These are phyloP conservation scores for Sclerurus mexicanus DNA, from an alignment of 2,113 vertebrate species.

Conservation along the genomic window DNA sequence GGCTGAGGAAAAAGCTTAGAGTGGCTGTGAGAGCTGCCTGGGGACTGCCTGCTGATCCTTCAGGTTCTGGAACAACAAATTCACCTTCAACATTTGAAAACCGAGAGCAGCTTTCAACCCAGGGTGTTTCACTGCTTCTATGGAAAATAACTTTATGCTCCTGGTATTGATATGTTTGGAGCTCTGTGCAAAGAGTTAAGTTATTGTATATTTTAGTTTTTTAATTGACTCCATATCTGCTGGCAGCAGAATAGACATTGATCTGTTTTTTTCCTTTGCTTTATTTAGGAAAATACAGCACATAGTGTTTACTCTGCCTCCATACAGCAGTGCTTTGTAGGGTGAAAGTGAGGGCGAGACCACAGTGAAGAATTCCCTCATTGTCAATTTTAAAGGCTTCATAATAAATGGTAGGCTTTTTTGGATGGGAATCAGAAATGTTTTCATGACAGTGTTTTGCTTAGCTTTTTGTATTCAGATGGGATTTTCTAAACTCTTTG, in stretches of 20 bases:
- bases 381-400: conserved; percentile 68
- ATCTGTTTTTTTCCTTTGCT: conserved; percentile 52
- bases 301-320: conserved; percentile 67
- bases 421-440: conserved; percentile 61
- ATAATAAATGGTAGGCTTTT: conserved; percentile 60
- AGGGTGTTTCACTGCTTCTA: neutral
- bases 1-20: neutral
- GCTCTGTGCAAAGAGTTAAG: conserved; percentile 62
- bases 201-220: conserved; percentile 71
- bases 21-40: neutral
- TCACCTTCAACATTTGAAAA: neutral
- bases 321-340: conserved; percentile 65
- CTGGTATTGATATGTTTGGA: conserved; percentile 49
- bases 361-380: conserved; percentile 70
- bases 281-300: conserved; percentile 70
- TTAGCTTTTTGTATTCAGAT: conserved; percentile 50
- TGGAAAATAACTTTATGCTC: neutral
- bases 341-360: conserved; percentile 69
- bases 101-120: neutral
- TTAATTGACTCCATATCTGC: conserved; percentile 69
- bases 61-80: conserved; percentile 1
- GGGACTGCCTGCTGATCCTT: neutral
- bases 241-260: conserved; percentile 62
- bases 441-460: conserved; percentile 61
- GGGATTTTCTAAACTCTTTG: conserved; percentile 41